A percentile compares a stretch with the other conserved stretches of the same genome.
phyloP scores from a whole-genome alignment of 2,888 invertebrate genomes.

The Meiosimyza decipiens region DNA sequence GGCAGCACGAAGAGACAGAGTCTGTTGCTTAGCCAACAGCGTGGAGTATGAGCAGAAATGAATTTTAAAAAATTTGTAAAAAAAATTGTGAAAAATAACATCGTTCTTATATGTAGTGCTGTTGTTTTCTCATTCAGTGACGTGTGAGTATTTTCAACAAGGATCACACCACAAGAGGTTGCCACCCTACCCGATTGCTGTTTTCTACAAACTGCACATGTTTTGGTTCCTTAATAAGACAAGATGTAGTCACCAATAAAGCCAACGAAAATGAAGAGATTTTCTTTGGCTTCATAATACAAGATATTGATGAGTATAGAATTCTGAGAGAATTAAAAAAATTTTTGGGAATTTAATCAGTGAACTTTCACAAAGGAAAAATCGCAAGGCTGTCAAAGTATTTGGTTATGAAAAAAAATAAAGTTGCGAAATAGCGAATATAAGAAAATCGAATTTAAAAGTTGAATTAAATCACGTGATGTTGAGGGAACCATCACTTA shows the following conservation, averaged over 20 bases:
- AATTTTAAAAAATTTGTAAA: neutral
- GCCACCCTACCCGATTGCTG: neutral
- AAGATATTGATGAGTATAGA: neutral
- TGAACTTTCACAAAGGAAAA: too few relatives aligned
- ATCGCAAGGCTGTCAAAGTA: neutral
- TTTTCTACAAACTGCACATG: neutral
- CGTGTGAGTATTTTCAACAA: conserved; percentile 32
- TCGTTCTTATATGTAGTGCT: neutral
- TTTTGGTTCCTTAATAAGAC: conserved; percentile 10
- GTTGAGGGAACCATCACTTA: too few relatives aligned
- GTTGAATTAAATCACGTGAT: too few relatives aligned
- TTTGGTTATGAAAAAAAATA: neutral
- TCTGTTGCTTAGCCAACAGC: neutral
- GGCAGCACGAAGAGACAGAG: neutral
- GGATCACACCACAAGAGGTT: conserved; percentile 21
- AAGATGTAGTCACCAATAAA: neutral
- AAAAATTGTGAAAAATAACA: conserved; percentile 24
- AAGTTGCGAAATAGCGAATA: too few relatives aligned
- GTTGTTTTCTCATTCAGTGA: conserved; percentile 21
- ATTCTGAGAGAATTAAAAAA: neutral
- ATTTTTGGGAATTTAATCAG: neutral
- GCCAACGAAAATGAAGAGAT: conserved; percentile 33
- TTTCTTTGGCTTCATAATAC: conserved; percentile 25
- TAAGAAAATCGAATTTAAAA: too few relatives aligned
- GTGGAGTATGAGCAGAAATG: too few relatives aligned